A percentile compares a stretch with the other conserved stretches of the same genome.
Conservation (phyloP, 2,797 vertebrate species). For the Odontamblyopus lacepedii region DNA sequence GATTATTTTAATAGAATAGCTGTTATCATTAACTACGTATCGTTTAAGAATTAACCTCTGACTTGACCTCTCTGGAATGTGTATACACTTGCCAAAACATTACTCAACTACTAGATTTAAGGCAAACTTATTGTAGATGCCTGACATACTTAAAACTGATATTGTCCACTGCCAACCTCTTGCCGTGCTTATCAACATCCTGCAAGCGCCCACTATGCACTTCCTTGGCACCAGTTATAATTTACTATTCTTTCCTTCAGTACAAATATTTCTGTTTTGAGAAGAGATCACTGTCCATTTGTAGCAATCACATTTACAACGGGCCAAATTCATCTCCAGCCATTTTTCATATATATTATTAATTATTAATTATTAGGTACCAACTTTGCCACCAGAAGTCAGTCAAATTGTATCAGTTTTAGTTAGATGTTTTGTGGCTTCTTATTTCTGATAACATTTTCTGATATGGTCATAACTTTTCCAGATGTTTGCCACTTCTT, state of each 20-base stretch:
- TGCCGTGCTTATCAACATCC: conserved; percentile 63
- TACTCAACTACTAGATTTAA: background rate
- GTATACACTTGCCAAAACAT: background rate
- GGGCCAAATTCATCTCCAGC: background rate
- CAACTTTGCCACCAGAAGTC: background rate
- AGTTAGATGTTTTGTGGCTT: background rate
- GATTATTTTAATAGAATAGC: no score
- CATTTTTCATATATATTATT: background rate
- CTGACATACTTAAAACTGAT: background rate
- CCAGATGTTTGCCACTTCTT: background rate
- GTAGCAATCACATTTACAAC: background rate
- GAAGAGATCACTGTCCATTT: background rate
- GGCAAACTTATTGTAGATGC: background rate
- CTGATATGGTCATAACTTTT: background rate
- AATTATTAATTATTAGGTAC: background rate
- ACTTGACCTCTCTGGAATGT: background rate
- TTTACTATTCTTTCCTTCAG: background rate
- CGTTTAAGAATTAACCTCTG: background rate
- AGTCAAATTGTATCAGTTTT: background rate
- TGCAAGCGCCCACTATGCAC: conserved; percentile 42
- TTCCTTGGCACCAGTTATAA: background rate
- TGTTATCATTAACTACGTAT: background rate
- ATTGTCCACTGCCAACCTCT: background rate
- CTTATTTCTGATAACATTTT: background rate
- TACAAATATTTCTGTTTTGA: background rate